Evolutionary conservation across 2,113 vertebrate genomes (phyloP).

Genomic region (Scartelaos histophorus): DNA sequence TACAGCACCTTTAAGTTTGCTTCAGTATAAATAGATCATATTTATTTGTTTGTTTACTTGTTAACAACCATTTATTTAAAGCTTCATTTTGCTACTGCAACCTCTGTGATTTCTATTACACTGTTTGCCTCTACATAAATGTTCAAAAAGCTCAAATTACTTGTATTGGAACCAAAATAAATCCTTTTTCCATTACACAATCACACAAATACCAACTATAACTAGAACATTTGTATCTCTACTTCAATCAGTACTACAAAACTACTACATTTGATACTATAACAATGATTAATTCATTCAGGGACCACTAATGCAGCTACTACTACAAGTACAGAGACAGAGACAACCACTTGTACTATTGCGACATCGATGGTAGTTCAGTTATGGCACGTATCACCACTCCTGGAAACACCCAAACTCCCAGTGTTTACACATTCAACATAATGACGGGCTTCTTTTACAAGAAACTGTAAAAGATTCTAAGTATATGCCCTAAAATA

Average conservation of each 20-base stretch:
- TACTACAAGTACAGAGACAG: neutral
- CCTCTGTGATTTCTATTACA: too few species aligned
- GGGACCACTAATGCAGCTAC: neutral
- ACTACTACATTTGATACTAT: too few species aligned
- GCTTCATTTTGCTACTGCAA: neutral
- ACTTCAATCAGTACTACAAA: too few species aligned
- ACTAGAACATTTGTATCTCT: too few species aligned
- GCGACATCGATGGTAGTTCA: neutral
- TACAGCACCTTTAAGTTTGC: too few species aligned
- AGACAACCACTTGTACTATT: neutral
- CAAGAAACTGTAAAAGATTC: slow-evolving; percentile 50
- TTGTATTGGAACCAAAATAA: neutral
- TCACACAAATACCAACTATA: too few species aligned
- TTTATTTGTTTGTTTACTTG: neutral
- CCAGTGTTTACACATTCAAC: slow-evolving; percentile 41
- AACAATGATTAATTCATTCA: too few species aligned
- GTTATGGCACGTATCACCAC: slow-evolving; percentile 21
- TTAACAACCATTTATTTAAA: neutral
- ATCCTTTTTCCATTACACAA: neutral
- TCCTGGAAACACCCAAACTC: slow-evolving; percentile 46
- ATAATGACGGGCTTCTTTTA: slow-evolving; percentile 58
- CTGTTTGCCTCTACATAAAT: neutral
- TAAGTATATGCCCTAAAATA: slow-evolving; percentile 57
- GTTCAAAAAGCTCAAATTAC: neutral
- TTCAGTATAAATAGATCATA: too few species aligned